Base-by-base conservation (phyloP, 2,113 vertebrate species). In the Orcinus orca region DNA sequence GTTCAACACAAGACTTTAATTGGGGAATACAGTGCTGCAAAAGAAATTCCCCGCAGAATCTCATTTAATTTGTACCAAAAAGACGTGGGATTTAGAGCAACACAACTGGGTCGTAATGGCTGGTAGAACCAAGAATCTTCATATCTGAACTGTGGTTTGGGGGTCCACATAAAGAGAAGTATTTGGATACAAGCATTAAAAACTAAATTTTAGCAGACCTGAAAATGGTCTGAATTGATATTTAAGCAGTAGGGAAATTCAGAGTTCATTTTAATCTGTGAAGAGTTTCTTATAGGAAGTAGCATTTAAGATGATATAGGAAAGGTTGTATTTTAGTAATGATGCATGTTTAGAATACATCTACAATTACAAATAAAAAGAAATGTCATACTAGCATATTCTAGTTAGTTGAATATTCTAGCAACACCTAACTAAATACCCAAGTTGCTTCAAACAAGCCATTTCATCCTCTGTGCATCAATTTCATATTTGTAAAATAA, bases 91-190 rank as follows among this genome's bases (percentile, higher is more conserved):
- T 36, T 74, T 89, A 36, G 21, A 62, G 21, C 20, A 26, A 17
- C 18, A 47, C 3, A 33, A 8, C 13, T 80, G 29, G 15, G 4
- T 2, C 0, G 0, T 31, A 6, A 80, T 67, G 38, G 12, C 5
- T 73, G 41, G 33, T 33, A 55, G 82, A 77, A 65, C 17, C 31
- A 55, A 76, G 7, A 82, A n/a, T 25, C 2, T 82, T 63, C 0
- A 11, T 82, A 2, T 63, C 13, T 55, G 11, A 55, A 55, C 2
- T 70, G 53, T 36, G 31, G 20, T 44, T 60, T 93, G 25, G 47
- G 17, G 2, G 6, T 44, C 5, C 10, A 0, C 38, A 9, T 21
- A 44, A 74, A 20, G 44, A 55, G 26, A 70, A 81, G 6, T 83
- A 68, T 74, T 95, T 44, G 13, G 3, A 73, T 77, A 80, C 38